Conservation (phyloP, 2,797 vertebrate species). For the Scolopax rusticola region DNA sequence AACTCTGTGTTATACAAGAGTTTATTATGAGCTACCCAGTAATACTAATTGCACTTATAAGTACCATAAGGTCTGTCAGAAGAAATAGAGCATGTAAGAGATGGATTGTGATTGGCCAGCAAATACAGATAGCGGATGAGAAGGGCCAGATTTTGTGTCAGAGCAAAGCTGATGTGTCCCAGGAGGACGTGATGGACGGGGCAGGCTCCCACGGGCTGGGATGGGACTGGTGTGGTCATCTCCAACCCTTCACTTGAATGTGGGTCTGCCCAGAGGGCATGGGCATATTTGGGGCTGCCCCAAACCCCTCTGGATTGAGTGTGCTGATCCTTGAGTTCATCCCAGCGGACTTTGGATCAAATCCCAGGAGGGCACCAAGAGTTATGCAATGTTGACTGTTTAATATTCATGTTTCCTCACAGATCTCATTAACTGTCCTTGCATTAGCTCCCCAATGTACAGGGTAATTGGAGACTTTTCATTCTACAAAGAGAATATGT, state of each 20-base stretch:
- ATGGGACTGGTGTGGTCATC: background rate
- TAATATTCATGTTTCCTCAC: background rate
- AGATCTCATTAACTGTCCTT: slow-evolving; percentile 1
- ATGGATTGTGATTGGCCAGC: background rate
- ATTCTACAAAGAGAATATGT: background rate
- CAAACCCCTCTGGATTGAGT: background rate
- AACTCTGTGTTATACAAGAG: background rate
- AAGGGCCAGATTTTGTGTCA: background rate
- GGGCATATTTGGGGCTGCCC: fast-evolving
- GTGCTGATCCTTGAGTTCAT: background rate
- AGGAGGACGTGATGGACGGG: background rate
- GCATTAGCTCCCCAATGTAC: background rate
- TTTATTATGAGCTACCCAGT: background rate
- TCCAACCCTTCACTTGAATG: background rate
- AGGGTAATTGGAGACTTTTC: background rate
- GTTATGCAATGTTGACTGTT: background rate
- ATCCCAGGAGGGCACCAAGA: fast-evolving
- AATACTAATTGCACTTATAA: background rate
- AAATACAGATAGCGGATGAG: fast-evolving
- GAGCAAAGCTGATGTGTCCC: background rate
- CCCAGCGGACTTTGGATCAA: background rate
- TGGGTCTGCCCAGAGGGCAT: background rate
- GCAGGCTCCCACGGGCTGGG: fast-evolving
- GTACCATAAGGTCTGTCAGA: background rate
- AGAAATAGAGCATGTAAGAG: background rate